These are phyloP conservation scores for Xylocopa sonorina DNA, from an alignment of 1,140 invertebrate species.

Conservation along the genomic window DNA sequence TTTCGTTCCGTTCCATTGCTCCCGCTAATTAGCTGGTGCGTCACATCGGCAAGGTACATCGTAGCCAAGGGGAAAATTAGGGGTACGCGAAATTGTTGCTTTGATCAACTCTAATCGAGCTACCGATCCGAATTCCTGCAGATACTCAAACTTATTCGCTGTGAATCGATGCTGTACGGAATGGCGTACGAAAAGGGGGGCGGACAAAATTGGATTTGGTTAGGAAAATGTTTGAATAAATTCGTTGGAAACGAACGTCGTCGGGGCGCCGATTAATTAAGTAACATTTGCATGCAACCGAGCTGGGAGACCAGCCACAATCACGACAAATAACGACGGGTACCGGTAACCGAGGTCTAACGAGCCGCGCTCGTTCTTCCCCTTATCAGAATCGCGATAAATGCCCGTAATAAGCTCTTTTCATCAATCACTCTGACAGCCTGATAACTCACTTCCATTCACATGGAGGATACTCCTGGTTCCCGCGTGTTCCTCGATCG, in stretches of 20 bases:
- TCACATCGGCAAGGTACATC: no score
- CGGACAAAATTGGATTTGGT: no score
- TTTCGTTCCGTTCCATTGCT: background rate
- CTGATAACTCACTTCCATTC: conserved; percentile 30
- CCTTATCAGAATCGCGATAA: conserved; percentile 32
- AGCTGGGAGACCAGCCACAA: background rate
- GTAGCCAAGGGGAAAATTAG: no score
- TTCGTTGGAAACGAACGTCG: background rate
- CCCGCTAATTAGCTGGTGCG: background rate
- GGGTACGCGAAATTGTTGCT: no score
- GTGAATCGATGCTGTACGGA: no score
- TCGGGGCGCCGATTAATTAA: background rate
- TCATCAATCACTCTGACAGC: conserved; percentile 26
- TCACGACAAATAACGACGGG: background rate
- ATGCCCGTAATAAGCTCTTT: conserved; percentile 25
- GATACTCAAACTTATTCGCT: no score
- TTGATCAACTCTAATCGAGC: no score
- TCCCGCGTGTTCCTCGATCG: background rate
- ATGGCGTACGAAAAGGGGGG: no score
- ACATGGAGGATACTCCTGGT: background rate
- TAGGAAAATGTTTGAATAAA: no score
- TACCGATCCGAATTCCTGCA: no score
- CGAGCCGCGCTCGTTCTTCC: background rate
- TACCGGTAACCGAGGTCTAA: background rate
- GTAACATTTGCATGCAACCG: background rate